Percentiles rank a stretch among this genome's conserved stretches.
These are phyloP conservation scores for Nibea albiflora DNA, from an alignment of 2,113 vertebrate species.

Conservation along the genomic window DNA sequence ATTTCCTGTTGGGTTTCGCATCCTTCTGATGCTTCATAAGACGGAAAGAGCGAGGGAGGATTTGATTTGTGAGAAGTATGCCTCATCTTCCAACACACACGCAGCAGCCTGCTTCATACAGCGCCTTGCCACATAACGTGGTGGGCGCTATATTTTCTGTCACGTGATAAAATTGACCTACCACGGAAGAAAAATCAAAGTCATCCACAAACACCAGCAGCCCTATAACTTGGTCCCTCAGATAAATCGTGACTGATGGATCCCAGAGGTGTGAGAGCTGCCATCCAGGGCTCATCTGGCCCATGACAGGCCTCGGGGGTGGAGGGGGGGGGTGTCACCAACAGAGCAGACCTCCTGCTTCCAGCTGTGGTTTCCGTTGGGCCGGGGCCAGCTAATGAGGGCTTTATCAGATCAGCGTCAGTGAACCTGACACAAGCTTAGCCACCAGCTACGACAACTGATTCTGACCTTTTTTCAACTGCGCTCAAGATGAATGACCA, in stretches of 20 bases:
- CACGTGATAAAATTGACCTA: conserved; percentile 9
- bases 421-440: conserved; percentile 62
- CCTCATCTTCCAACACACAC: neutral
- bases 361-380: conserved; percentile 43
- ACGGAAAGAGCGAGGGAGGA: neutral
- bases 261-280: conserved; percentile 55
- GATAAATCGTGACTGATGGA: conserved; percentile 52
- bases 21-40: conserved; percentile 5
- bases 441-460: conserved; percentile 48
- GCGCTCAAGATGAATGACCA: conserved; percentile 67
- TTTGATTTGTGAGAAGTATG: conserved; percentile 12
- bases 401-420: conserved; percentile 75
- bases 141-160: neutral
- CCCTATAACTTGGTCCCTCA: conserved; percentile 11
- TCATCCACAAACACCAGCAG: conserved; percentile 25
- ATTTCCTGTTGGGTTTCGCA: conserved; percentile 42
- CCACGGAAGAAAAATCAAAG: conserved; percentile 28
- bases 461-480: conserved; percentile 65
- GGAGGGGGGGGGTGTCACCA: conserved; percentile 66
- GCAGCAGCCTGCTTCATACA: neutral
- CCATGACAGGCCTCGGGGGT: conserved; percentile 54
- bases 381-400: conserved; percentile 71
- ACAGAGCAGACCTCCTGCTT: conserved; percentile 64
- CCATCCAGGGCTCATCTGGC: conserved; percentile 70
- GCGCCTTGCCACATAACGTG: neutral